Evolutionary conservation across 2,797 vertebrate species (phyloP).

Genomic region (Pygocentrus nattereri): DNA sequence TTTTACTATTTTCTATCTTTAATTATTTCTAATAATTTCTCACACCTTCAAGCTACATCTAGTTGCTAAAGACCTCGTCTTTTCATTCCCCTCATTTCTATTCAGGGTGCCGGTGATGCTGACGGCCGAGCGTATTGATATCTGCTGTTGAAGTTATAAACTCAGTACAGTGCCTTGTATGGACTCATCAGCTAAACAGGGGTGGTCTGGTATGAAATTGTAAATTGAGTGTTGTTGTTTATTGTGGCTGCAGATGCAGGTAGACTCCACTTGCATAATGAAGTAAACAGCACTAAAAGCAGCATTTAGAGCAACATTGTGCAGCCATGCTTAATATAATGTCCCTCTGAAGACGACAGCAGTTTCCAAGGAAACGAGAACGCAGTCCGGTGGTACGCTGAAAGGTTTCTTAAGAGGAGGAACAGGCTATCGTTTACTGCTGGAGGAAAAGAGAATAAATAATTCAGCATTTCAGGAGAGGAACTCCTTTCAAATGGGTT

Average conservation of each 20-base stretch:
- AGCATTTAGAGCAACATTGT: background rate
- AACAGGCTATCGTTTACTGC: background rate
- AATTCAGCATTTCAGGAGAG: background rate
- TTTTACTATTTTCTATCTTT: no score
- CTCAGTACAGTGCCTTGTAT: background rate
- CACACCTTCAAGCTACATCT: no score
- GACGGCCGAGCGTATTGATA: no score
- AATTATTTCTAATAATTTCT: no score
- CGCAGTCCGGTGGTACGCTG: background rate
- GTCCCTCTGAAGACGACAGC: background rate
- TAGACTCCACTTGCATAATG: background rate
- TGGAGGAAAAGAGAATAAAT: background rate
- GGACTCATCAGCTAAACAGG: background rate
- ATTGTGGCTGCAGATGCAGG: background rate
- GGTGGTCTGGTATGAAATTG: no score
- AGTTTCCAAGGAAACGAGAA: slow-evolving; percentile 10
- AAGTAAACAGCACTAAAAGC: background rate
- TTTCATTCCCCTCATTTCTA: no score
- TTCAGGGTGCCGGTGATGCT: no score
- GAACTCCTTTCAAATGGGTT: background rate
- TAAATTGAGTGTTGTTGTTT: background rate
- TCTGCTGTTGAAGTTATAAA: no score
- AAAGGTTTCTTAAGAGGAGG: slow-evolving; percentile 1
- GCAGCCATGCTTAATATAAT: background rate
- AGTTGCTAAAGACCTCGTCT: no score